Evolutionary conservation across 1,140 invertebrate species (phyloP).

Genomic region (Pogonus chalceus): DNA sequence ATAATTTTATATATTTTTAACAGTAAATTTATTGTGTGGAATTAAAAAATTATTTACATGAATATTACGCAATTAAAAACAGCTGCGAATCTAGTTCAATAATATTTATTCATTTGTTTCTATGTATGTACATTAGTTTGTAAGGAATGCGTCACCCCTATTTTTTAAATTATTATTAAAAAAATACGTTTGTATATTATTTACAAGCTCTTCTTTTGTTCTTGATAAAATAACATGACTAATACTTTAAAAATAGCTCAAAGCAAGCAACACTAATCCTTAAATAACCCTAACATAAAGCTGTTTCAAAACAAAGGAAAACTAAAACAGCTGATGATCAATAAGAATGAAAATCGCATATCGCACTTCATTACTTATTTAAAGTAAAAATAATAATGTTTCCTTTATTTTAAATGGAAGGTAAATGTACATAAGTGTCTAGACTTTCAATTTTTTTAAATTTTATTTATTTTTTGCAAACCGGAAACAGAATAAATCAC

Average conservation of each 20-base stretch:
- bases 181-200: too few species aligned
- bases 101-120: too few species aligned
- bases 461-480: not conserved
- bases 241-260: not conserved
- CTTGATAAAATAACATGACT: not conserved
- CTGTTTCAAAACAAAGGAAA: not conserved
- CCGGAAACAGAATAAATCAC: not conserved
- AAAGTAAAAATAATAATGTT: too few species aligned
- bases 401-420: not conserved
- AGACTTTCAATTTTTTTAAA: not conserved
- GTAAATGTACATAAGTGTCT: not conserved
- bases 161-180: too few species aligned
- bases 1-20: too few species aligned
- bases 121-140: too few species aligned
- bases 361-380: not conserved
- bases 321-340: constrained; percentile 1
- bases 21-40: too few species aligned
- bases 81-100: too few species aligned
- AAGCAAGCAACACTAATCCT: not conserved
- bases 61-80: too few species aligned
- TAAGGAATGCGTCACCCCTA: too few species aligned
- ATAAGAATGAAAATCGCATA: not conserved
- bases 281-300: not conserved
- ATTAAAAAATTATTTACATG: too few species aligned
- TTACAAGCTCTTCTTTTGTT: too few species aligned